Conservation (phyloP, 2,113 vertebrate genomes). For the Cyprinodon tularosa region DNA sequence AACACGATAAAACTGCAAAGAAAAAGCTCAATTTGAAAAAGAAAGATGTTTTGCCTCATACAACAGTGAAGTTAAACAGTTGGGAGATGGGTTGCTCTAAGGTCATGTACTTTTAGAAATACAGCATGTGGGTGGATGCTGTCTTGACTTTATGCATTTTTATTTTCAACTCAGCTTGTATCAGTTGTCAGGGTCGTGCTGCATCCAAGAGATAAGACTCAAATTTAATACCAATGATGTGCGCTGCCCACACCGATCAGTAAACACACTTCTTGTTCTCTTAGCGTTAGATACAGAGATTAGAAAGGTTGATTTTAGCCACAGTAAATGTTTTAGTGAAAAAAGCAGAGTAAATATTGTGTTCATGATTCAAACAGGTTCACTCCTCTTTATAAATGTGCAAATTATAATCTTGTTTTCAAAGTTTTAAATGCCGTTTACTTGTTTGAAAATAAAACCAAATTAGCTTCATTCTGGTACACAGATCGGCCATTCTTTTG, state of each 20-base stretch:
- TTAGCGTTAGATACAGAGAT: slow-evolving; percentile 11
- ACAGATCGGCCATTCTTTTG: not conserved
- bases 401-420: not conserved
- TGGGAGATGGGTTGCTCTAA: not conserved
- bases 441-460: not conserved
- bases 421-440: not conserved
- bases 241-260: not conserved
- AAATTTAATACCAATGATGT: slow-evolving; percentile 1
- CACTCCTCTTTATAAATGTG: not conserved
- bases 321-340: not conserved
- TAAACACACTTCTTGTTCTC: slow-evolving; percentile 7
- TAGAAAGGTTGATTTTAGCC: slow-evolving; percentile 1
- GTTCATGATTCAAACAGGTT: not conserved
- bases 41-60: not conserved
- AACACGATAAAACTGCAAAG: no score
- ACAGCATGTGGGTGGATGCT: slow-evolving; percentile 22
- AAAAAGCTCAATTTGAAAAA: not conserved
- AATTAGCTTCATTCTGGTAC: not conserved
- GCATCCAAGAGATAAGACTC: slow-evolving; percentile 47
- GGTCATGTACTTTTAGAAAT: slow-evolving; percentile 7
- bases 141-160: slow-evolving; percentile 22
- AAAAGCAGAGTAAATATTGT: not conserved
- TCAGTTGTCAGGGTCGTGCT: slow-evolving; percentile 32
- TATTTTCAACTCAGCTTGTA: slow-evolving; percentile 1
- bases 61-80: not conserved